Base-by-base conservation (phyloP, 1,140 invertebrate species). In the Trichoplusia ni region DNA sequence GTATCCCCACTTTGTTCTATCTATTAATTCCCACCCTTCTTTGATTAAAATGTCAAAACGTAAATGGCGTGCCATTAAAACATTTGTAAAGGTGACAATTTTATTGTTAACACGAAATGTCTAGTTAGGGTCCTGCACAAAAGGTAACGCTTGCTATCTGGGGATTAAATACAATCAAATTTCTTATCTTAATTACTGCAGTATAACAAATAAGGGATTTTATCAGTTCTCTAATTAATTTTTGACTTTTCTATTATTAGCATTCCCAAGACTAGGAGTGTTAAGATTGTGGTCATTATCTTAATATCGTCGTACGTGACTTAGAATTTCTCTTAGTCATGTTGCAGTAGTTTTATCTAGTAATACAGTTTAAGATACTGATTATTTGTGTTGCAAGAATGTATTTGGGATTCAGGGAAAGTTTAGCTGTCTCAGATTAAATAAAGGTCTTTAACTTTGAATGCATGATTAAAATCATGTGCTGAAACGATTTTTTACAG, bases 51-150 rank as follows among this genome's bases (percentile, higher is more conserved):
- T 73, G 71, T 49, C 71, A 73, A 49, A 69, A 58, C 31, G 49
- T 49, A 73, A 73, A 72, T 73, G 71, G 67, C 71, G 19, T 53
- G 71, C 62, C 71, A 69, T 73, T 73, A 60, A 37, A 67, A 63
- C 56, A 47, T 63, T 49, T 59, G 42, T 47, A 69, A 73, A 69
- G 67, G 71, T 73, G 59, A 61, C 37, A 46, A 71, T 67, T 37
- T 59, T 54, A 63, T 64, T 59, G 51, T 70, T 59, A 9, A 53
- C 40, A 64, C 31, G 21, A 44, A 40, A 66, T 35, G 42, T 49
- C 18, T 65, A 54, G 51, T 40, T 46, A 65, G 33, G 42, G 63
- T 23, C 42, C 42, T 13, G 25, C 21, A 42, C 37, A 58, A 58
- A 40, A 56, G 37, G 37, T 56, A 40, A 11, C 16, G 35, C 54